phyloP scores from a whole-genome alignment of 2,797 vertebrate species.

The Cryptoprocta ferox region DNA sequence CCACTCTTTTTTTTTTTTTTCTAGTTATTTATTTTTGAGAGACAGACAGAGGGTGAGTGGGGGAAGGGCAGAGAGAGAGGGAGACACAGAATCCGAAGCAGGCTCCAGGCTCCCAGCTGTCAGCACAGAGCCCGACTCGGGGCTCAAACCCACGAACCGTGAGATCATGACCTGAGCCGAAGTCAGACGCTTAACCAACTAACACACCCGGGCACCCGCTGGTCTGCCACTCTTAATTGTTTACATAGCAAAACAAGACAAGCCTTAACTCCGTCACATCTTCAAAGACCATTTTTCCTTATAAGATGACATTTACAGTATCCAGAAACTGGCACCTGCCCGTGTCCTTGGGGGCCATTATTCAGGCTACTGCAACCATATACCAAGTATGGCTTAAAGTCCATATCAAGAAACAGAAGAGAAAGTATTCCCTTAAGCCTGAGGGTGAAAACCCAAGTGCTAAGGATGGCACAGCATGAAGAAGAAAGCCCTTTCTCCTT shows the following conservation, averaged over 20 bases:
- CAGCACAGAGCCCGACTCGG: no score
- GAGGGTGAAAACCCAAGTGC: neutral
- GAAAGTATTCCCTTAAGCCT: neutral
- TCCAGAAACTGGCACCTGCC: neutral
- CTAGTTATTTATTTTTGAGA: no score
- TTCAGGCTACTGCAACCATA: neutral
- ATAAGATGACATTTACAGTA: neutral
- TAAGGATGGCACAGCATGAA: neutral
- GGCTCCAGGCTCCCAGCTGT: no score
- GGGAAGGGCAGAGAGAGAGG: no score
- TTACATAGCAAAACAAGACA: neutral
- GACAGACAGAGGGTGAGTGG: no score
- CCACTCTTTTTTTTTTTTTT: no score
- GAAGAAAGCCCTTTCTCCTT: neutral
- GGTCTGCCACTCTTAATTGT: neutral
- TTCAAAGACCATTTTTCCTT: neutral
- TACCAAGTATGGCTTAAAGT: neutral
- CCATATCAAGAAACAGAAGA: neutral
- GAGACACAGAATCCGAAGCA: no score
- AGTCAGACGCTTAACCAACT: no score
- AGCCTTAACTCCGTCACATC: neutral
- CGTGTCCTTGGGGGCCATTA: neutral
- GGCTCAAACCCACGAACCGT: no score
- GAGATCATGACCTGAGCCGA: no score
- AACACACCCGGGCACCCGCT: neutral